phyloP scores from a whole-genome alignment of 2,113 vertebrate species.

The Tychaedon coryphoeus region DNA sequence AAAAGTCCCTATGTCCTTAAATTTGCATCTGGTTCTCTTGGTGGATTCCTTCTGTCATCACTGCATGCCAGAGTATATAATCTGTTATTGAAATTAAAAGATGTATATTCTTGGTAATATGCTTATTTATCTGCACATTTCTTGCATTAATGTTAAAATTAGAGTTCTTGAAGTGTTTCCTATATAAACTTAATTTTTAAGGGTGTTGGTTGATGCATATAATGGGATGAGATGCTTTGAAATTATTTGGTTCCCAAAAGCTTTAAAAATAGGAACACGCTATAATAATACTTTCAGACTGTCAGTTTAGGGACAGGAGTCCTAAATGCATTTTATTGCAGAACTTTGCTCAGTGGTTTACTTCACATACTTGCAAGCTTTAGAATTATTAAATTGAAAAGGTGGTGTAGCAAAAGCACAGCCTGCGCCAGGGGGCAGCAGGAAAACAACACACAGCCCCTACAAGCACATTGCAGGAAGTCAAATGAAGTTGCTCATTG shows the following conservation, averaged over 20 bases:
- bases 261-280: background rate
- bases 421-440: background rate
- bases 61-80: background rate
- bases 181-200: background rate
- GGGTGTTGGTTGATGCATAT: background rate
- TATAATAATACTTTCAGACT: background rate
- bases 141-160: background rate
- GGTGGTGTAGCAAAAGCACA: background rate
- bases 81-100: background rate
- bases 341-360: background rate
- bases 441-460: background rate
- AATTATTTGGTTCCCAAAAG: background rate
- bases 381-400: background rate
- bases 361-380: background rate
- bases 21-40: slow-evolving; percentile 3
- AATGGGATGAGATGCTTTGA: background rate
- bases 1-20: background rate
- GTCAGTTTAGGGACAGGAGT: background rate
- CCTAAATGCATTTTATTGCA: background rate
- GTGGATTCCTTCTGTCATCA: background rate
- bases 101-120: background rate
- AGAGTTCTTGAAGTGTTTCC: background rate
- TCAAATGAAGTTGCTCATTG: background rate
- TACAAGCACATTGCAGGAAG: fast-evolving
- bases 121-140: background rate